Conservation (phyloP, 2,113 vertebrate genomes). For the Laticauda colubrina region DNA sequence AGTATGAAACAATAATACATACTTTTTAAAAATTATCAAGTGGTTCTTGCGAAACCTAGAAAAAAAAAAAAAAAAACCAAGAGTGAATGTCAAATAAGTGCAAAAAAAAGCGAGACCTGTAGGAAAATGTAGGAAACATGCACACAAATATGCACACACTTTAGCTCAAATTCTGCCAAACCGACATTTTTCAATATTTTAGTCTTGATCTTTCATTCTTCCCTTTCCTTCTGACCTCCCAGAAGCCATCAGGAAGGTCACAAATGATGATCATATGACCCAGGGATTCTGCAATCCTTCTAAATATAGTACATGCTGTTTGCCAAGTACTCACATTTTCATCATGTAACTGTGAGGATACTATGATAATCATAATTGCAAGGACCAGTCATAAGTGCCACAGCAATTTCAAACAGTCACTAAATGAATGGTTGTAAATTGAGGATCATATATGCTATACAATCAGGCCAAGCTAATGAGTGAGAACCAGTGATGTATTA, state of each 20-base stretch:
- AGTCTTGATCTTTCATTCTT: not conserved
- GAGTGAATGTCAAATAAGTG: not conserved
- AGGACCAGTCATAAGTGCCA: not conserved
- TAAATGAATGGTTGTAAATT: not conserved
- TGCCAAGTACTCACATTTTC: not conserved
- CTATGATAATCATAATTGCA: not conserved
- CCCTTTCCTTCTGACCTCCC: not conserved
- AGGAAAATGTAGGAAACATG: not conserved
- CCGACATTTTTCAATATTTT: not conserved
- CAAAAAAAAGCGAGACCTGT: not conserved
- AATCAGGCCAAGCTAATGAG: not conserved
- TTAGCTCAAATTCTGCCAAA: not conserved
- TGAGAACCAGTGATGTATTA: not conserved
- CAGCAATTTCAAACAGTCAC: not conserved
- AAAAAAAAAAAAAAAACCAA: not conserved
- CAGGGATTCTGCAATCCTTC: not conserved
- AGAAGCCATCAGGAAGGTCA: not conserved
- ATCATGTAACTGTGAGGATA: not conserved
- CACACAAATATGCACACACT: not conserved
- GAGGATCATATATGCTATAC: no score
- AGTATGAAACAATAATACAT: not conserved
- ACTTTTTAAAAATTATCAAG: not conserved
- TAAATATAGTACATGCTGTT: not conserved
- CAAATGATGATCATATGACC: not conserved
- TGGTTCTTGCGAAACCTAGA: not conserved